Conservation (phyloP, 2,113 vertebrate species). For the Cavia porcellus region DNA sequence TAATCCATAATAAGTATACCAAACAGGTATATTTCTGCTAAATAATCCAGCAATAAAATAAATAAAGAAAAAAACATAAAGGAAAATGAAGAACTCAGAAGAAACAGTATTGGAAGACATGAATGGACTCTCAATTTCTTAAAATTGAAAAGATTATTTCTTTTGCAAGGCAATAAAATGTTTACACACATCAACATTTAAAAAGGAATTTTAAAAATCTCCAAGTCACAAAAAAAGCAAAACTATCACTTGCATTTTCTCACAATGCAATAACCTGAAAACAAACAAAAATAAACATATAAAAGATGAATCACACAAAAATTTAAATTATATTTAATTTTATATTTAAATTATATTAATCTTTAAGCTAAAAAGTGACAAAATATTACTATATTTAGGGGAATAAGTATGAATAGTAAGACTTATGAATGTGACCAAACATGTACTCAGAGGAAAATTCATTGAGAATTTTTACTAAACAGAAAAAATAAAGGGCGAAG, state of each 20-base stretch:
- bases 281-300: slow-evolving; percentile 27
- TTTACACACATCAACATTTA: slow-evolving; percentile 14
- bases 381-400: slow-evolving; percentile 11
- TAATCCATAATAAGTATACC: background rate
- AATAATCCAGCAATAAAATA: slow-evolving; percentile 39
- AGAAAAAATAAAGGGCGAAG: background rate
- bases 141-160: background rate
- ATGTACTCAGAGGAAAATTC: slow-evolving; percentile 68
- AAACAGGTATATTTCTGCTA: slow-evolving; percentile 37
- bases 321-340: slow-evolving; percentile 12
- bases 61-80: slow-evolving; percentile 14
- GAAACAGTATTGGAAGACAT: slow-evolving; percentile 41
- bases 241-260: slow-evolving; percentile 41
- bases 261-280: slow-evolving; percentile 41
- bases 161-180: slow-evolving; percentile 47
- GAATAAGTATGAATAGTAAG: slow-evolving; percentile 23
- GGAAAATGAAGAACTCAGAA: slow-evolving; percentile 50
- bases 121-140: slow-evolving; percentile 55
- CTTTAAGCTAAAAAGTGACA: slow-evolving; percentile 22
- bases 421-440: slow-evolving; percentile 53
- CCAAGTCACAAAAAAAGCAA: slow-evolving; percentile 52
- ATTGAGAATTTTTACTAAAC: slow-evolving; percentile 24
- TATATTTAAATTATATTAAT: slow-evolving; percentile 38
- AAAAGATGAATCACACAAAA: background rate
- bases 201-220: slow-evolving; percentile 45